phyloP scores from a whole-genome alignment of 2,888 invertebrate genomes.

The Phortica magna region DNA sequence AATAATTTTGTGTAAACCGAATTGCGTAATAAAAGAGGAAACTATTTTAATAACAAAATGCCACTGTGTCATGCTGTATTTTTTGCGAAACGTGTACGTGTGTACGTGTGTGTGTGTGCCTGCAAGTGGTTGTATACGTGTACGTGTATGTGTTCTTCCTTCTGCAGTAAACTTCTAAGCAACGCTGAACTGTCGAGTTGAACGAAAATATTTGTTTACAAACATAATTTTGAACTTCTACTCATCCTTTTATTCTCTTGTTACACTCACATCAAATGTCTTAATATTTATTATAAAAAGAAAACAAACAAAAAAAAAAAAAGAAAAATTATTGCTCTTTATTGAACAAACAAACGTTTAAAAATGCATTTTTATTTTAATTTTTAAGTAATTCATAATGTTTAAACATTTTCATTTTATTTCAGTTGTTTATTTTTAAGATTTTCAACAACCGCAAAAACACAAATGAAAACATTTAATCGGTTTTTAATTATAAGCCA shows the following conservation, averaged over 20 bases:
- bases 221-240: conserved; percentile 32
- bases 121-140: conserved; percentile 19
- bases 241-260: conserved; percentile 29
- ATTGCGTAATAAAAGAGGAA: conserved; percentile 37
- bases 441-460: conserved; percentile 22
- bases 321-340: conserved; percentile 36
- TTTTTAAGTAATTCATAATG: conserved; percentile 39
- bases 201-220: conserved; percentile 48
- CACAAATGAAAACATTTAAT: not conserved
- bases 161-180: conserved; percentile 16
- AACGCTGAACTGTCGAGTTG: conserved; percentile 40
- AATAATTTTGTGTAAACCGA: conserved; percentile 33
- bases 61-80: not conserved
- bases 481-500: not conserved
- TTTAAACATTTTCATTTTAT: conserved; percentile 44
- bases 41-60: not conserved
- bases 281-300: conserved; percentile 62
- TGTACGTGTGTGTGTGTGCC: conserved; percentile 23
- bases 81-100: conserved; percentile 35
- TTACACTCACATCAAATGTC: conserved; percentile 52
- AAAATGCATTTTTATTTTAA: conserved; percentile 68
- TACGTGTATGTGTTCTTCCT: conserved; percentile 14
- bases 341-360: conserved; percentile 50
- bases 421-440: conserved; percentile 64
- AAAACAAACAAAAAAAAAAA: conserved; percentile 42